A percentile compares a stretch with the other conserved stretches of the same genome.
These are phyloP conservation scores for Drosophila pandora DNA, from an alignment of 1,140 invertebrate species.

Conservation along the genomic window DNA sequence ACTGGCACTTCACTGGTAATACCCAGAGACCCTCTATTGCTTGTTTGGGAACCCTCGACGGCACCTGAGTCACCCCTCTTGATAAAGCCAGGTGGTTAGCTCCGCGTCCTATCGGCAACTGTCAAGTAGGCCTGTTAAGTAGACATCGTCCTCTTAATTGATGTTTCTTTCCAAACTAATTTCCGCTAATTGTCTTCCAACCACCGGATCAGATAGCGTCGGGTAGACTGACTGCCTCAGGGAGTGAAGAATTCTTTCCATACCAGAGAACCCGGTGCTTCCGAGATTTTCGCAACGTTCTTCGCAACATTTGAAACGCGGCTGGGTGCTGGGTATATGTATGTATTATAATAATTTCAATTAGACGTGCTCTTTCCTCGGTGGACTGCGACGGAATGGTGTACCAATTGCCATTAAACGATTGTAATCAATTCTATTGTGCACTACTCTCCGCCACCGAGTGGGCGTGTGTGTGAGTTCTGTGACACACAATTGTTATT, in stretches of 20 bases:
- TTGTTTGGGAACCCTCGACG: background rate
- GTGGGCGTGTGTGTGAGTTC: slow-evolving; percentile 23
- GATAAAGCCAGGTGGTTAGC: slow-evolving; percentile 15
- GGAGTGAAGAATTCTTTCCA: background rate
- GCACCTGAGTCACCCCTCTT: background rate
- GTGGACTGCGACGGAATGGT: slow-evolving; percentile 38
- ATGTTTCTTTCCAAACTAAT: slow-evolving; percentile 22
- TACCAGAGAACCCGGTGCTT: slow-evolving; percentile 30
- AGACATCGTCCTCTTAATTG: slow-evolving; percentile 17
- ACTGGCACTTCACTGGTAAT: too few relatives aligned
- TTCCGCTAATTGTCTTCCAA: slow-evolving; percentile 29
- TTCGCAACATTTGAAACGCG: slow-evolving; percentile 32
- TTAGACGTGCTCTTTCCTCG: slow-evolving; percentile 45
- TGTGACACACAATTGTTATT: slow-evolving; percentile 51
- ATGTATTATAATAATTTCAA: slow-evolving; percentile 38
- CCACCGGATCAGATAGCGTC: background rate
- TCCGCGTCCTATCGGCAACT: background rate
- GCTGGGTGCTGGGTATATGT: background rate
- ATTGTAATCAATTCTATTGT: slow-evolving; percentile 60
- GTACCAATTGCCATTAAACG: slow-evolving; percentile 58
- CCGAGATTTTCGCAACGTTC: slow-evolving; percentile 37
- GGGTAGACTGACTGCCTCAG: too few relatives aligned
- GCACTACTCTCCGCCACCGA: slow-evolving; percentile 27
- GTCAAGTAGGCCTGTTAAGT: slow-evolving; percentile 18
- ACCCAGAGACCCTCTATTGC: too few relatives aligned